These are phyloP conservation scores for Leucozona laternaria DNA, from an alignment of 2,888 invertebrate species.

Conservation along the genomic window DNA sequence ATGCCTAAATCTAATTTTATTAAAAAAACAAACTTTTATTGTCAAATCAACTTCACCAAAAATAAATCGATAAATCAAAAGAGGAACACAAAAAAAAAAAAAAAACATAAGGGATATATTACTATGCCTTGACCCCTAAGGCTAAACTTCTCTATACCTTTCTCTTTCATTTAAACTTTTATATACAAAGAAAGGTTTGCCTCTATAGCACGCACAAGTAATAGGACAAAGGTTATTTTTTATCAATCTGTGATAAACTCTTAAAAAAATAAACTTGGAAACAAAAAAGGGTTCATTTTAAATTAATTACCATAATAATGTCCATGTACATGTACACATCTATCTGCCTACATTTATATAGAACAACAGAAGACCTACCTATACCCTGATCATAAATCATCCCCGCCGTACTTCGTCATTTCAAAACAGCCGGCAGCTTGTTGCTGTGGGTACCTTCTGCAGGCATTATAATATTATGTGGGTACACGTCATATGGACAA, in stretches of 20 bases:
- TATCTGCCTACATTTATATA: background rate
- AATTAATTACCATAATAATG: slow-evolving; percentile 40
- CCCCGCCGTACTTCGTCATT: background rate
- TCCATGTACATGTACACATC: background rate
- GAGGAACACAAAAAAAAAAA: background rate
- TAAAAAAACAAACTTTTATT: slow-evolving; percentile 1
- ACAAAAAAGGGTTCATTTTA: slow-evolving; percentile 17
- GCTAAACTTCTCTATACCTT: background rate
- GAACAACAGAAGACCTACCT: background rate
- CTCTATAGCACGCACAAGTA: slow-evolving; percentile 1
- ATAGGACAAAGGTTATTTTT: slow-evolving; percentile 6
- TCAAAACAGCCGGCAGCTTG: slow-evolving; percentile 15
- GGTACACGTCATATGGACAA: background rate
- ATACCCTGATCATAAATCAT: slow-evolving; percentile 32
- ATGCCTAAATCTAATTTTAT: background rate
- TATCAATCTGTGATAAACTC: slow-evolving; percentile 25
- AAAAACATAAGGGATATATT: background rate
- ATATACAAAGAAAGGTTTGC: background rate
- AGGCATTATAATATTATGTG: background rate
- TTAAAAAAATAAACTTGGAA: background rate
- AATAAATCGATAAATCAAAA: slow-evolving; percentile 12
- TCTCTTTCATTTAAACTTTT: background rate
- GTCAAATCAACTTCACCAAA: background rate
- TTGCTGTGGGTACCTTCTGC: slow-evolving; percentile 2
- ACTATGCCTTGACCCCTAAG: background rate